Conservation (phyloP, 2,797 vertebrate species). For the Lepilemur ruficaudatus region DNA sequence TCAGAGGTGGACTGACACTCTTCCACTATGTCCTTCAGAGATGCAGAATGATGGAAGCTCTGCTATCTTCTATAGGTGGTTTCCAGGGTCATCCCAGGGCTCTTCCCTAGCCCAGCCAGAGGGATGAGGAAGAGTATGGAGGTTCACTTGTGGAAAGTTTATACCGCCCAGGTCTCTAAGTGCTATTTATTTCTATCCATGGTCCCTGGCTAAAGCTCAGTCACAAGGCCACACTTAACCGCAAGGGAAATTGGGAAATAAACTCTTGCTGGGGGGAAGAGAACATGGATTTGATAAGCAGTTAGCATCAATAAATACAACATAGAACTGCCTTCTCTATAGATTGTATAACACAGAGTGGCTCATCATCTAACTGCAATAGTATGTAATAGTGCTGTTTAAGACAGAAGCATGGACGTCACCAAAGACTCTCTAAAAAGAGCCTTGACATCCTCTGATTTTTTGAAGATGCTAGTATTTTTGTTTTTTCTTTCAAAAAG, state of each 20-base stretch:
- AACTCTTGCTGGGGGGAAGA: background rate
- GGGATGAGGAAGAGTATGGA: background rate
- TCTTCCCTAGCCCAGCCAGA: background rate
- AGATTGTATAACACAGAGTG: background rate
- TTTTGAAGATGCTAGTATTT: background rate
- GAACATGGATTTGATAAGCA: background rate
- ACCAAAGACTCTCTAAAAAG: background rate
- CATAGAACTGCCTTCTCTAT: background rate
- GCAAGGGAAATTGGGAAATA: background rate
- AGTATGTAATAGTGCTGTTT: background rate
- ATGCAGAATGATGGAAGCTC: background rate
- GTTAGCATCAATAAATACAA: background rate
- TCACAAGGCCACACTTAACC: background rate
- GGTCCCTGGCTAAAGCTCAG: background rate
- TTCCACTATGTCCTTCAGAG: background rate
- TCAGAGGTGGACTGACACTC: background rate
- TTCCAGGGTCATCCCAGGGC: background rate
- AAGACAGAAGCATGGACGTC: background rate
- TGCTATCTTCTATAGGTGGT: too few species aligned
- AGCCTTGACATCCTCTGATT: background rate
- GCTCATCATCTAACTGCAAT: background rate
- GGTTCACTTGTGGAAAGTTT: background rate
- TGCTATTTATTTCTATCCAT: background rate
- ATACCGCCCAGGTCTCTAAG: background rate
- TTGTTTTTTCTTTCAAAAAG: background rate